Evolutionary conservation across 2,888 invertebrate genomes (phyloP).

Genomic region (Congeria kusceri): DNA sequence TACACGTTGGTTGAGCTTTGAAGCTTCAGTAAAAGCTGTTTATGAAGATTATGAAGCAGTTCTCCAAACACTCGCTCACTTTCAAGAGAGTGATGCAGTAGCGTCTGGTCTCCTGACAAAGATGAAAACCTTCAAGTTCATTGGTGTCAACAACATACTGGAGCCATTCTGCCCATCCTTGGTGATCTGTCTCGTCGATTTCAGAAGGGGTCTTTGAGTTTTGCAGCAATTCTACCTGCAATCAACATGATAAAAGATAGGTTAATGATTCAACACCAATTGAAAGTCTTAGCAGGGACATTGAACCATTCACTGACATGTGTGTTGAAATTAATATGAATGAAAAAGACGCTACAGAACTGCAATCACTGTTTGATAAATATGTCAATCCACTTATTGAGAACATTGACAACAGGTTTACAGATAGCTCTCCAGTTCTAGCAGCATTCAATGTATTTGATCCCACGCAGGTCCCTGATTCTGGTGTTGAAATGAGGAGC

Average conservation of each 20-base stretch:
- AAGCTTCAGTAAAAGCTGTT: constrained; percentile 46
- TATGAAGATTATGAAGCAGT: constrained; percentile 41
- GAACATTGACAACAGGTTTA: constrained; percentile 45
- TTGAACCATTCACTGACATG: constrained; percentile 42
- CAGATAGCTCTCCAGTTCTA: constrained; percentile 29
- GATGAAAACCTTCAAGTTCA: constrained; percentile 35
- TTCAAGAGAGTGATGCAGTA: constrained; percentile 25
- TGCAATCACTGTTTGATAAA: constrained; percentile 21
- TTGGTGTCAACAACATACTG: constrained; percentile 44
- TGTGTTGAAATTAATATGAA: constrained; percentile 29
- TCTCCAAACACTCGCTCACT: constrained; percentile 26
- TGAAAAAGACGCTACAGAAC: constrained; percentile 10
- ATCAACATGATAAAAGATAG: constrained; percentile 19
- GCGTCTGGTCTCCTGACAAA: constrained; percentile 1
- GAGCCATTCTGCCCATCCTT: constrained; percentile 46
- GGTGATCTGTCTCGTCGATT: constrained; percentile 38
- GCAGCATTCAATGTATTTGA: constrained; percentile 42
- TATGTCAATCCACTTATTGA: constrained; percentile 35
- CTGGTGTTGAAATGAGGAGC: constrained; percentile 13
- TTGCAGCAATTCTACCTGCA: constrained; percentile 19
- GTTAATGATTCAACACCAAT: constrained; percentile 20
- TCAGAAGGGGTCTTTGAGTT: constrained; percentile 35
- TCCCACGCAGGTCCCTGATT: constrained; percentile 28
- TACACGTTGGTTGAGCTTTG: constrained; percentile 64
- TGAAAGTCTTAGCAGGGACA: constrained; percentile 16